These are phyloP conservation scores for Aphelinus certus DNA, from an alignment of 1,140 invertebrate species.

Conservation along the genomic window DNA sequence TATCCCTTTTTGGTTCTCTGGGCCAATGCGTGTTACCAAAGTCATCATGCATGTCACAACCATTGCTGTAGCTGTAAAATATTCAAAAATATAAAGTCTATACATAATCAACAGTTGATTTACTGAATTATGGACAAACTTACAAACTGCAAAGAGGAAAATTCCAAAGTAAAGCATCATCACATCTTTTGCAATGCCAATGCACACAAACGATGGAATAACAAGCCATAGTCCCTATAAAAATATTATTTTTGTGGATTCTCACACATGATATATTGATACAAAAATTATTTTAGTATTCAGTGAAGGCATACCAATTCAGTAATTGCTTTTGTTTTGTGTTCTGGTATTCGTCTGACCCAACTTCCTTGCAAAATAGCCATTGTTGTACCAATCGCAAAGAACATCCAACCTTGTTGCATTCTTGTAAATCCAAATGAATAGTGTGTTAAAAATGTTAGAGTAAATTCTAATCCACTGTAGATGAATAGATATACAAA, in stretches of 20 bases:
- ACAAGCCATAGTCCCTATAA: conserved; percentile 84
- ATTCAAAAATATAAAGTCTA: conserved; percentile 18
- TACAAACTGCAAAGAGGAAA: conserved; percentile 89
- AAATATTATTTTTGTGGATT: conserved; percentile 4
- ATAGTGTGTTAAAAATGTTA: conserved; percentile 96
- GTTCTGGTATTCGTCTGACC: conserved; percentile 81
- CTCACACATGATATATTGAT: neutral
- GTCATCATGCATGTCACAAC: conserved; percentile 95
- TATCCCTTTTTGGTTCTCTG: conserved; percentile 87
- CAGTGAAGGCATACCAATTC: conserved; percentile 66
- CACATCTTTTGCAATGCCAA: conserved; percentile 76
- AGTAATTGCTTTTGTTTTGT: conserved; percentile 79
- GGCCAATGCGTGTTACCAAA: conserved; percentile 84
- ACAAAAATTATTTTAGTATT: neutral
- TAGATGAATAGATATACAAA: conserved; percentile 97
- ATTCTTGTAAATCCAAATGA: conserved; percentile 91
- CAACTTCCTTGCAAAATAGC: conserved; percentile 91
- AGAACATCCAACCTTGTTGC: conserved; percentile 98
- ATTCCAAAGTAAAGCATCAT: conserved; percentile 81
- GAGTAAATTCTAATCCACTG: conserved; percentile 96
- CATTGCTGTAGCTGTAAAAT: conserved; percentile 83
- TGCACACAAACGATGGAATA: conserved; percentile 87
- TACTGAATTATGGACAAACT: conserved; percentile 62
- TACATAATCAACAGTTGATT: neutral
- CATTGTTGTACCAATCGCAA: conserved; percentile 93